These are phyloP conservation scores for Gryllus bimaculatus DNA, from an alignment of 1,140 invertebrate genomes.

Conservation along the genomic window DNA sequence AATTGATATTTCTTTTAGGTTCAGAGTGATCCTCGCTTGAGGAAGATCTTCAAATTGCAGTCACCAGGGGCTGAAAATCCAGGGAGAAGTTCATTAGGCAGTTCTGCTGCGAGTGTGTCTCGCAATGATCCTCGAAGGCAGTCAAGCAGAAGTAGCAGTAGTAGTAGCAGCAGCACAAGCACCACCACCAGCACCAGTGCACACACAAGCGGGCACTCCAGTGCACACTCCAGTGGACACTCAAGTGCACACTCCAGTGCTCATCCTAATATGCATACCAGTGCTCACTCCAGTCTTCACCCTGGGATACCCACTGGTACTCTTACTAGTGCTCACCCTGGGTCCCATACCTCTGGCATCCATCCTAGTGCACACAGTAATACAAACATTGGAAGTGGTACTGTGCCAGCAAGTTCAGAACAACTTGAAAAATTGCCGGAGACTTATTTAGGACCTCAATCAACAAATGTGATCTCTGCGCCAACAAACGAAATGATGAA, in stretches of 20 bases:
- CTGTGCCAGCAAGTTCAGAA: not conserved
- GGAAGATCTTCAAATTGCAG: not conserved
- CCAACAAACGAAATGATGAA: not conserved
- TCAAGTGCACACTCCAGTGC: not conserved
- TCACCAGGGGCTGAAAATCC: not conserved
- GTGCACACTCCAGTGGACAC: not conserved
- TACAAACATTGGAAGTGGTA: not conserved
- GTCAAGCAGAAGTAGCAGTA: not conserved
- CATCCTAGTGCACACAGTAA: not conserved
- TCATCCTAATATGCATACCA: not conserved
- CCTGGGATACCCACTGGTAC: no score
- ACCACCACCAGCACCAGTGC: not conserved
- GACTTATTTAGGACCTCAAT: not conserved
- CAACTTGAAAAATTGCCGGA: not conserved
- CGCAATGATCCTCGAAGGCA: not conserved
- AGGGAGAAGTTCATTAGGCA: not conserved
- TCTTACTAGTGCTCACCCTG: not conserved
- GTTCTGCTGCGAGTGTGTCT: not conserved
- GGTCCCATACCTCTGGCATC: not conserved
- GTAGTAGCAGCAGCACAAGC: not conserved
- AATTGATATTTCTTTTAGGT: not conserved
- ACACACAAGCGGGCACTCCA: not conserved
- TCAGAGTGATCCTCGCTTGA: not conserved
- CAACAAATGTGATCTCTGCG: not conserved
- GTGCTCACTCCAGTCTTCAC: not conserved